Base-by-base conservation (phyloP, 2,113 vertebrate species). In the Ploceus nigricollis region DNA sequence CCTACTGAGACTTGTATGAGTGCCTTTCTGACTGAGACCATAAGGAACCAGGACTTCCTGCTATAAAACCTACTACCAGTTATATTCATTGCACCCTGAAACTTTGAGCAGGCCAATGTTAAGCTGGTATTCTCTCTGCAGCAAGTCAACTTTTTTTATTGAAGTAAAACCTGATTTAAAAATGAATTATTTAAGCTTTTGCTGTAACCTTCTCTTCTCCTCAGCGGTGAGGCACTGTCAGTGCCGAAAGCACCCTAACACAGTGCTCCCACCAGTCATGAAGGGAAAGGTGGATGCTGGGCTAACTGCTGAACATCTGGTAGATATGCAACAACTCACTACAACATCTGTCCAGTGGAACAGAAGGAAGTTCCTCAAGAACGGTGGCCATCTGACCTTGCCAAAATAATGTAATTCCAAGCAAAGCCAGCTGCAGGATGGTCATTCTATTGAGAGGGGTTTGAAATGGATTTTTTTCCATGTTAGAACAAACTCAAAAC, bases 1-100 rank as follows among this genome's bases (percentile, higher is more conserved):
- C n/a, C n/a, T n/a, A n/a, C n/a, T n/a, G n/a, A n/a, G n/a, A n/a
- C n/a, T n/a, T n/a, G n/a, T n/a, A n/a, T n/a, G n/a, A n/a, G n/a
- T n/a, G n/a, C n/a, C n/a, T n/a, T n/a, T n/a, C n/a, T n/a, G n/a
- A n/a, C n/a, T n/a, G n/a, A n/a, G n/a, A n/a, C n/a, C n/a, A n/a
- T n/a, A n/a, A n/a, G n/a, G n/a, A n/a, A n/a, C n/a, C n/a, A n/a
- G n/a, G n/a, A n/a, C n/a, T n/a, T n/a, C n/a, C n/a, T n/a, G n/a
- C n/a, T n/a, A n/a, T n/a, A n/a, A n/a, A n/a, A n/a, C n/a, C n/a
- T n/a, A n/a, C n/a, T n/a, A n/a, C n/a, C n/a, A n/a, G n/a, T n/a
- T n/a, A n/a, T n/a, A n/a, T 95, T 94, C 86, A 92, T 44, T 92
- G 80, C 51, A 15, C 44, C 76, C 56, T n/a, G 72, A 89, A 93